These are phyloP conservation scores for Morelia viridis DNA, from an alignment of 2,797 vertebrate species.

Conservation along the genomic window DNA sequence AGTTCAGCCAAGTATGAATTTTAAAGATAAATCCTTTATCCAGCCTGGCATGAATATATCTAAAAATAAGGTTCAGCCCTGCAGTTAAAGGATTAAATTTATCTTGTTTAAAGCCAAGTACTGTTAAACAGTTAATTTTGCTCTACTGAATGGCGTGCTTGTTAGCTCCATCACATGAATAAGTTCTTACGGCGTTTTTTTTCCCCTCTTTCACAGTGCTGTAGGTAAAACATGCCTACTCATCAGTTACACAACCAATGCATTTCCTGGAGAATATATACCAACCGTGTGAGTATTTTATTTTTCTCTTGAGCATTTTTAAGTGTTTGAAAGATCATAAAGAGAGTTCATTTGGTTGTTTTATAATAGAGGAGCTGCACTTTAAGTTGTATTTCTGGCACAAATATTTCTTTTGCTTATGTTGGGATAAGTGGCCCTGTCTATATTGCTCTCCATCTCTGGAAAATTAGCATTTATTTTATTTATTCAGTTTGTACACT, in stretches of 20 bases:
- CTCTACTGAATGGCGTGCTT: conserved; percentile 2
- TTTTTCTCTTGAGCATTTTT: neutral
- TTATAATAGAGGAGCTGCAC: neutral
- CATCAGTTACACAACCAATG: conserved; percentile 99
- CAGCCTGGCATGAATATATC: neutral
- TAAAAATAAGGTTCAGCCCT: neutral
- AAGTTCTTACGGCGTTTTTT: conserved; percentile 32
- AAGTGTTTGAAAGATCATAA: neutral
- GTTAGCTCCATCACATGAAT: neutral
- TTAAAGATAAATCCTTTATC: too few relatives aligned
- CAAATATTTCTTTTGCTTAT: neutral
- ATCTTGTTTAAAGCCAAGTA: neutral
- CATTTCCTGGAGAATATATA: conserved; percentile 98
- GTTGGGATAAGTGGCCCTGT: neutral
- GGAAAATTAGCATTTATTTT: neutral
- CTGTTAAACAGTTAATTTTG: neutral
- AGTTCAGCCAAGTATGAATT: neutral
- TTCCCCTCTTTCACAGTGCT: conserved; percentile 77
- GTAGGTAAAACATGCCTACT: conserved; percentile 99
- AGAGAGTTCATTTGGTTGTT: neutral
- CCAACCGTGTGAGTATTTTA: conserved; percentile 91
- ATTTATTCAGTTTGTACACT: neutral
- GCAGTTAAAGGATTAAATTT: neutral
- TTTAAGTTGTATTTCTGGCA: neutral
- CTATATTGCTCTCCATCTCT: neutral